Evolutionary conservation across 2,113 vertebrate species (phyloP).

Genomic region (Acanthisitta chloris): DNA sequence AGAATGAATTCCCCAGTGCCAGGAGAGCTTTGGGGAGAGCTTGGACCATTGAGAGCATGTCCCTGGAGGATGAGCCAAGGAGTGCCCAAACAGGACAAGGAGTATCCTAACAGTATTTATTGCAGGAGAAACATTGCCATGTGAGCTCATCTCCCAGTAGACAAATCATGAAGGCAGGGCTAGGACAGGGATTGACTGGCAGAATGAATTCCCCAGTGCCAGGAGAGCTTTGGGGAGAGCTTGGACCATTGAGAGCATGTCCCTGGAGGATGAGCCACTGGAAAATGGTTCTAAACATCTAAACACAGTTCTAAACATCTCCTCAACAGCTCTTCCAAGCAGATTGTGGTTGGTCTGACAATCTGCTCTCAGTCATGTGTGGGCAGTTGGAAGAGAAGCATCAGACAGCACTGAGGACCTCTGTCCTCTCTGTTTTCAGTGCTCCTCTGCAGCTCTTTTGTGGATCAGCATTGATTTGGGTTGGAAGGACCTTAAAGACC

Average conservation of each 20-base stretch:
- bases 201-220: fast-evolving
- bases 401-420: not conserved
- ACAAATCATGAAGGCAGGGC: not conserved
- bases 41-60: not conserved
- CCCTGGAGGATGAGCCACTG: not conserved
- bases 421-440: not conserved
- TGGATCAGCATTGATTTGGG: not conserved
- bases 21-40: not conserved
- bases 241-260: not conserved
- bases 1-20: fast-evolving
- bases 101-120: not conserved
- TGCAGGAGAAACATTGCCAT: not conserved
- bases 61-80: not conserved
- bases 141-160: not conserved
- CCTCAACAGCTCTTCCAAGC: too few species aligned
- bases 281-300: too few species aligned
- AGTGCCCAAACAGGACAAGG: too few species aligned
- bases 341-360: fast-evolving
- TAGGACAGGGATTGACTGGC: not conserved
- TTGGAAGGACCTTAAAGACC: not conserved
- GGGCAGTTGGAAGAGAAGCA: not conserved
- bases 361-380: fast-evolving
- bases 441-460: not conserved
- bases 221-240: not conserved
- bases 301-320: not conserved